Percentiles rank a stretch among this genome's conserved stretches.
Conservation (phyloP, 2,113 vertebrate genomes). For the Dipodomys stephensi region DNA sequence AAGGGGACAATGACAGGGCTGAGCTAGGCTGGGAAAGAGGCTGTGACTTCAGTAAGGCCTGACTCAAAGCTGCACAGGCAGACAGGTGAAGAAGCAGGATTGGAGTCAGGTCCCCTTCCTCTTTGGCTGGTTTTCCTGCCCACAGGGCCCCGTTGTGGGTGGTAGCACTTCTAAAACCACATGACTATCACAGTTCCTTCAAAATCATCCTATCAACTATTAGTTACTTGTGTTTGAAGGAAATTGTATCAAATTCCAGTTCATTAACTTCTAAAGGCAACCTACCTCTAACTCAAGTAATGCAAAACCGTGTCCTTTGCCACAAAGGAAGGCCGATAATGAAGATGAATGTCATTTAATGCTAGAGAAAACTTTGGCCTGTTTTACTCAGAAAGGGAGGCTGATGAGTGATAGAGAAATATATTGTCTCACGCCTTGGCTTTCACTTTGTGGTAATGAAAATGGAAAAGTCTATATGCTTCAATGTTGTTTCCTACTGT, state of each 20-base stretch:
- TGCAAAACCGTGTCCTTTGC: background rate
- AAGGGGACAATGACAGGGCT: background rate
- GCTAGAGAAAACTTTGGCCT: background rate
- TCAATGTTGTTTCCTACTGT: background rate
- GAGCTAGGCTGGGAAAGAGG: background rate
- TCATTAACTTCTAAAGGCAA: slow-evolving; percentile 5
- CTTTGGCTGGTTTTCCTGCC: background rate
- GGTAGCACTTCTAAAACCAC: accelerated
- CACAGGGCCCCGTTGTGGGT: accelerated
- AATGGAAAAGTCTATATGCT: background rate
- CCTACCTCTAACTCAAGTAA: background rate
- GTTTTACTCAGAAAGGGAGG: background rate
- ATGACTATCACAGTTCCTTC: background rate
- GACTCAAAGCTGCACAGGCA: background rate
- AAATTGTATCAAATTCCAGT: background rate
- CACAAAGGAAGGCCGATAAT: background rate
- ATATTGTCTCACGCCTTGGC: no score
- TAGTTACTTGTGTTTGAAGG: background rate
- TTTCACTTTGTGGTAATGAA: background rate
- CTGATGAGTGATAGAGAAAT: background rate
- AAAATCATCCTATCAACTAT: background rate
- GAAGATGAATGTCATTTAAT: background rate
- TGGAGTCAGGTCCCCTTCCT: background rate
- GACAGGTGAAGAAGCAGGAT: background rate
- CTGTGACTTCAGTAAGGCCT: background rate